Conservation (phyloP, 2,888 invertebrate genomes). For the Catocala nupta region DNA sequence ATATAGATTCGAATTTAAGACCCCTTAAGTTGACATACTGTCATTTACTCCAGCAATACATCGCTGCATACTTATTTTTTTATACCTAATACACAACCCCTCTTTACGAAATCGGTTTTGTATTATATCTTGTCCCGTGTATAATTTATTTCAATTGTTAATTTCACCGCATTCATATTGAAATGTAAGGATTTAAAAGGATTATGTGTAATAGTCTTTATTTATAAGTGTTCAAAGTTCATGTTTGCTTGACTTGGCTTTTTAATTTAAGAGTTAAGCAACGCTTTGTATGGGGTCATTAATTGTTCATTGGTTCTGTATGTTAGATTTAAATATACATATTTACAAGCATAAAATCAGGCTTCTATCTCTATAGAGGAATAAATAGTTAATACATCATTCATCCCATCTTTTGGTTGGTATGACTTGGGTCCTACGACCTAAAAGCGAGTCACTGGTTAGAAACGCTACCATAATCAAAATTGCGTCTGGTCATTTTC, state of each 20-base stretch:
- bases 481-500: too few species aligned
- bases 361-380: too few species aligned
- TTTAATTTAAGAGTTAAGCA: constrained; percentile 16
- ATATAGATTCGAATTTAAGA: too few species aligned
- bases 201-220: neutral
- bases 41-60: too few species aligned
- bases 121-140: constrained; percentile 7
- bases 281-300: constrained; percentile 8
- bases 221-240: neutral
- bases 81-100: neutral
- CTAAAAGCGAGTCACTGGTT: too few species aligned
- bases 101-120: neutral
- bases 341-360: too few species aligned
- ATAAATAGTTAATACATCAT: too few species aligned
- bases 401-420: too few species aligned
- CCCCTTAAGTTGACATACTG: too few species aligned
- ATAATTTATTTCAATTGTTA: constrained; percentile 8
- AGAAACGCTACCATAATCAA: too few species aligned
- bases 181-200: constrained; percentile 17
- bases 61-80: neutral
- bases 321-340: neutral
- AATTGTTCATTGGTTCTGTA: constrained; percentile 17
- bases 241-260: neutral
- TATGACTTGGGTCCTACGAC: too few species aligned
- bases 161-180: constrained; percentile 26